Base-by-base conservation (phyloP, 2,113 vertebrate genomes). In the Clarias magur region DNA sequence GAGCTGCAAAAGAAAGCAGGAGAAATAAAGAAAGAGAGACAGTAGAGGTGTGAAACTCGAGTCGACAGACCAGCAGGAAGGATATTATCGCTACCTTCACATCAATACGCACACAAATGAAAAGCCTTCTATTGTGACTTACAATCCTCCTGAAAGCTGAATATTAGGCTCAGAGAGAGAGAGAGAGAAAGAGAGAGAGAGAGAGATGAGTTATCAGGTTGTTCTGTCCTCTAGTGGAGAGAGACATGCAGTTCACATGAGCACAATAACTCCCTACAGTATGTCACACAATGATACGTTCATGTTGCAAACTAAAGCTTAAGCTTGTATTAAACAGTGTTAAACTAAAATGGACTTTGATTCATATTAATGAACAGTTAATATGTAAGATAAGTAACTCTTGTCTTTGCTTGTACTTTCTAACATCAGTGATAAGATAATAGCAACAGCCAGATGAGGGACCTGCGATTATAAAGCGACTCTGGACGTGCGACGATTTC, bases 61-160 rank as follows among this genome's bases (percentile, higher is more conserved):
- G 53, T 34, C 89, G 93, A 93, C 92, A 92, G 90, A 90, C 89
- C 90, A 87, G 88, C 91, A 88, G 90, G 65, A 90, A 90, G 86
- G 62, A 65, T 88, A 90, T 91, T 82, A 92, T 88, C 85, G 91
- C 85, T 23, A 80, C 34, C 72, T 57, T 82, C 62, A 73, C 57
- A 86, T 78, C 79, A 57, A 78, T 30, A 75, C 87, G n/a, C 62
- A 85, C 63, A 83, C 65, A 82, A 75, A 84, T 60, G 16, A 70
- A 78, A 38, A 48, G 73, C 70, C 57, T 76, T 63, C 73, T 42
- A 76, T 85, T 85, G 38, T 76, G 56, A 63, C 9, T 54, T 68
- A 83, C 48, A 13, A 83, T 85, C 72, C 59, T 85, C 8, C 2
- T 38, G 30, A 17, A 19, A 17, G 70, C 34, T 30, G 68, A 84